phyloP scores from a whole-genome alignment of 2,888 invertebrate genomes.

The Spicauda simplicius region DNA sequence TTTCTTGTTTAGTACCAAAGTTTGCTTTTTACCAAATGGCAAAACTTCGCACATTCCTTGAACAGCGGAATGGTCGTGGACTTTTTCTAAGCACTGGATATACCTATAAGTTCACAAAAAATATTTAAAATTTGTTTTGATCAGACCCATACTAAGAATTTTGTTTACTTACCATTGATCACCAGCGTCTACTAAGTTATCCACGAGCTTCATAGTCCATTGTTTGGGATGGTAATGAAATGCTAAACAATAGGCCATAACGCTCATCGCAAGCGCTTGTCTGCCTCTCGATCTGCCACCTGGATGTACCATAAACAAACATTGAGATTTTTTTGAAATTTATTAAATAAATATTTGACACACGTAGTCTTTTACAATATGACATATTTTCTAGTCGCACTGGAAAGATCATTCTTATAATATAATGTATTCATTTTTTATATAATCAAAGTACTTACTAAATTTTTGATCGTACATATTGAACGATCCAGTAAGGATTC shows the following conservation, averaged over 20 bases:
- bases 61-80: conserved; percentile 77
- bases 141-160: background rate
- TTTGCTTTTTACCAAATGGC: conserved; percentile 74
- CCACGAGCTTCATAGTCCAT: conserved; percentile 86
- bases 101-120: conserved; percentile 56
- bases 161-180: conserved; percentile 71
- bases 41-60: conserved; percentile 79
- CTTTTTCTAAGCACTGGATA: conserved; percentile 69
- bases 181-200: conserved; percentile 83
- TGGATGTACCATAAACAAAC: conserved; percentile 38
- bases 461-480: conserved; percentile 76
- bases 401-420: no score
- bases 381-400: no score
- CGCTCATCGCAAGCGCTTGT: conserved; percentile 85
- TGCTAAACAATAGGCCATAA: conserved; percentile 85
- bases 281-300: conserved; percentile 69
- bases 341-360: no score
- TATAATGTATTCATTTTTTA: no score
- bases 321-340: background rate
- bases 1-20: conserved; percentile 66
- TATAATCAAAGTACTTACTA: conserved; percentile 53
- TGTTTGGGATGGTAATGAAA: conserved; percentile 84
- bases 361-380: no score
- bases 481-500: conserved; percentile 70
- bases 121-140: conserved; percentile 1